Evolutionary conservation across 2,888 invertebrate genomes (phyloP).

Genomic region (Meloe dianella): DNA sequence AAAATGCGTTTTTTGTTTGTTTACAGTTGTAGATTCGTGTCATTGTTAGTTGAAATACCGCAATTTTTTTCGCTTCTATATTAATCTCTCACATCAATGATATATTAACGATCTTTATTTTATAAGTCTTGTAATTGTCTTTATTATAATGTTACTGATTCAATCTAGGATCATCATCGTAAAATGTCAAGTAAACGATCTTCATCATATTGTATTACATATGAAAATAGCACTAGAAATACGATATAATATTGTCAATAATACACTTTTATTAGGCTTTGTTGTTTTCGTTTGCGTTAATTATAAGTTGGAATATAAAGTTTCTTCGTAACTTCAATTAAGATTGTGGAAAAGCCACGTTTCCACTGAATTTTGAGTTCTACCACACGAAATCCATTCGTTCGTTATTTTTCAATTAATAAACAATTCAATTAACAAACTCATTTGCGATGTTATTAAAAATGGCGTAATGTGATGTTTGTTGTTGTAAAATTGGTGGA

Average conservation of each 20-base stretch:
- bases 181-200: conserved; percentile 1
- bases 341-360: too few species aligned
- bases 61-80: too few species aligned
- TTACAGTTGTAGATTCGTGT: neutral
- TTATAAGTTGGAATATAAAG: neutral
- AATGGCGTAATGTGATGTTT: neutral
- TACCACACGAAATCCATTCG: too few species aligned
- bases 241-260: conserved; percentile 5
- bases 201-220: conserved; percentile 1
- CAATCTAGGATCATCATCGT: neutral
- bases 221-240: conserved; percentile 7
- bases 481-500: conserved; percentile 6
- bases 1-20: neutral
- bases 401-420: neutral
- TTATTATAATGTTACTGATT: neutral
- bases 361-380: too few species aligned
- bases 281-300: neutral
- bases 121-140: neutral
- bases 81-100: too few species aligned
- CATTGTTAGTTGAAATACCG: neutral
- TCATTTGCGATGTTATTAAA: neutral
- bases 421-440: conserved; percentile 1
- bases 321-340: too few species aligned
- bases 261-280: neutral
- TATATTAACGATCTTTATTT: neutral